Conservation (phyloP, 2,113 vertebrate genomes). For the Alectura lathami region DNA sequence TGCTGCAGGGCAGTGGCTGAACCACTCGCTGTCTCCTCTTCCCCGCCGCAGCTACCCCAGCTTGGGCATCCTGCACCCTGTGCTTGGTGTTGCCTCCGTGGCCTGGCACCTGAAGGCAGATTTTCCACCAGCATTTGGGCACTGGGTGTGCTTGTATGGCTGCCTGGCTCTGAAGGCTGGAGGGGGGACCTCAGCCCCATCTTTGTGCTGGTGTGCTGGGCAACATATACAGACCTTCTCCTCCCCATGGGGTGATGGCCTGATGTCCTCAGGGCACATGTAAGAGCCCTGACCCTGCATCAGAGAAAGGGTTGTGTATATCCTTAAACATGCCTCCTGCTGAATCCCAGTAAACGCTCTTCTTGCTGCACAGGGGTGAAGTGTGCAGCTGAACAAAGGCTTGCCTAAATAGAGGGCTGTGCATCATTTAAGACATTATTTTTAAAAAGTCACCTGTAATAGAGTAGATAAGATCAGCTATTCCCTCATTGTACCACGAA, state of each 20-base stretch:
- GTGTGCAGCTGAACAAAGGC: background rate
- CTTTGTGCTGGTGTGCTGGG: background rate
- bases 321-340: background rate
- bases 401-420: background rate
- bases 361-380: background rate
- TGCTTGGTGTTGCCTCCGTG: background rate
- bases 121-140: background rate
- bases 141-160: background rate
- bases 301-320: background rate
- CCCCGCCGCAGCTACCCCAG: background rate
- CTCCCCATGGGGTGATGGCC: rapidly evolving
- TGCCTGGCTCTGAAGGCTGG: background rate
- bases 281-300: background rate
- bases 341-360: background rate
- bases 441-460: background rate
- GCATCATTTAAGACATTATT: background rate
- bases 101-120: background rate
- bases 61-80: background rate
- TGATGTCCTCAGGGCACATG: background rate
- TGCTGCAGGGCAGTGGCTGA: background rate
- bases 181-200: background rate
- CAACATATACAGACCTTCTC: background rate
- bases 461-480: conserved; percentile 13
- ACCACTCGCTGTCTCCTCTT: background rate
- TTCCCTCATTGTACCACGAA: conserved; percentile 20